Base-by-base conservation (phyloP, 2,888 invertebrate genomes). In the Kuschelorhynchus macadamiae region DNA sequence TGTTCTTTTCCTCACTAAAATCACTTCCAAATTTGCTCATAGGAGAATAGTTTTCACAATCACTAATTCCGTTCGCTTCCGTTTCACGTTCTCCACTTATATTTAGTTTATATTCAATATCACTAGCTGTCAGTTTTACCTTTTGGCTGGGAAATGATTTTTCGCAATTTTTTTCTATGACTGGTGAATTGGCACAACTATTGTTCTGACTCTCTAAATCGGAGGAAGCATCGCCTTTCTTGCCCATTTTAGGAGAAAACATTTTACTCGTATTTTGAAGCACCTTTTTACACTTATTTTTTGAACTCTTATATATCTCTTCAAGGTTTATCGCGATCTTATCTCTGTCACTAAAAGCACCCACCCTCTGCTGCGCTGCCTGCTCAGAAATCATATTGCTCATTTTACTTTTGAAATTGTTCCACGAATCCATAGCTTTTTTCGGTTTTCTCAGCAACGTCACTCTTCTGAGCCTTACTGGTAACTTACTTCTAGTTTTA, bases 261-360 rank as follows among this genome's bases (percentile, higher is more conserved):
- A 83, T 79, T 73, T 80, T 82, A 20, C 81, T 80, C 4, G 83
- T 83, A 25, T 74, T 81, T 14, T 71, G 70, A 14, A 83, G 69
- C 47, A 83, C 79, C 57, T 78, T 81, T 67, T 80, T 82, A 74
- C 83, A 83, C 67, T 82, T 83, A 53, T 76, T 78, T 68, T 82
- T 83, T 1, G 83, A 83, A 44, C 75, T 79, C 74, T 81, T 83
- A 72, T 82, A 82, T 75, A 84, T 78, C 69, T 81, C 83, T 69
- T 84, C 83, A 9, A 84, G 73, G 52, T 81, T 82, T 1, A 81
- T 77, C 0, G 73, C 72, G 9, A 80, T 63, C 62, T 79, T 81
- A 14, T 82, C 82, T 56, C 77, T 80, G 14, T 83, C 81, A 4
- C 67, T 65, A 57, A 78, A 81, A 5, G 82, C 82, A 0, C 82